Evolutionary conservation across 2,888 invertebrate genomes (phyloP).

Genomic region (Emmelina monodactyla): DNA sequence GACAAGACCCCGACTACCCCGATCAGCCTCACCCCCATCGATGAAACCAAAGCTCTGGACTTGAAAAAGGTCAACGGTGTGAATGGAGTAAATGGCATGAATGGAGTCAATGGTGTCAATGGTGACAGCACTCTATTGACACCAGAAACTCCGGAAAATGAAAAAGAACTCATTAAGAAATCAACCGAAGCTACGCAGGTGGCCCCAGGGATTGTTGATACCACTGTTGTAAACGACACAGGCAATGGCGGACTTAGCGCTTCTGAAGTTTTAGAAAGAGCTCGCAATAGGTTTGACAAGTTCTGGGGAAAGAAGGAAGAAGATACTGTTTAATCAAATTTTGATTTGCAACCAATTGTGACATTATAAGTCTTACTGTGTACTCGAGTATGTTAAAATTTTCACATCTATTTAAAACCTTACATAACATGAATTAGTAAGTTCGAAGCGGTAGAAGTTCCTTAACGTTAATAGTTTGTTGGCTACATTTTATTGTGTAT

Average conservation of each 20-base stretch:
- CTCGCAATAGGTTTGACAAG: conserved; percentile 83
- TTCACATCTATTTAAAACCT: too few relatives aligned
- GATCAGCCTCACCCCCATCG: conserved; percentile 55
- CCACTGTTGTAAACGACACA: conserved; percentile 53
- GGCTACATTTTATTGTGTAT: too few relatives aligned
- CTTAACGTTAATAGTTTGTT: too few relatives aligned
- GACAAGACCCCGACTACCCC: conserved; percentile 63
- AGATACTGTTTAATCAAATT: conserved; percentile 65
- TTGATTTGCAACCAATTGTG: too few relatives aligned
- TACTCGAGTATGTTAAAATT: too few relatives aligned
- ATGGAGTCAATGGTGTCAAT: conserved; percentile 24
- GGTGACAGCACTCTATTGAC: conserved; percentile 47
- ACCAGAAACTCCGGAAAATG: conserved; percentile 48
- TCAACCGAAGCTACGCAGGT: conserved; percentile 56
- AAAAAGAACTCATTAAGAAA: conserved; percentile 52
- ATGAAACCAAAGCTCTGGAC: conserved; percentile 55
- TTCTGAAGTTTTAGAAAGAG: conserved; percentile 80
- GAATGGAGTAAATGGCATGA: conserved; percentile 24
- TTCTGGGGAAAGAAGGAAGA: conserved; percentile 81
- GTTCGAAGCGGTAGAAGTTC: too few relatives aligned
- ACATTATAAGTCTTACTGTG: too few relatives aligned
- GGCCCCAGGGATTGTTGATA: conserved; percentile 66
- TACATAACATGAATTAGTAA: too few relatives aligned
- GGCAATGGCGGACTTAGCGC: conserved; percentile 65
- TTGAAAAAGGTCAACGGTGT: conserved; percentile 49